Conservation (phyloP, 2,113 vertebrate species). For the Leptodactylus fuscus region DNA sequence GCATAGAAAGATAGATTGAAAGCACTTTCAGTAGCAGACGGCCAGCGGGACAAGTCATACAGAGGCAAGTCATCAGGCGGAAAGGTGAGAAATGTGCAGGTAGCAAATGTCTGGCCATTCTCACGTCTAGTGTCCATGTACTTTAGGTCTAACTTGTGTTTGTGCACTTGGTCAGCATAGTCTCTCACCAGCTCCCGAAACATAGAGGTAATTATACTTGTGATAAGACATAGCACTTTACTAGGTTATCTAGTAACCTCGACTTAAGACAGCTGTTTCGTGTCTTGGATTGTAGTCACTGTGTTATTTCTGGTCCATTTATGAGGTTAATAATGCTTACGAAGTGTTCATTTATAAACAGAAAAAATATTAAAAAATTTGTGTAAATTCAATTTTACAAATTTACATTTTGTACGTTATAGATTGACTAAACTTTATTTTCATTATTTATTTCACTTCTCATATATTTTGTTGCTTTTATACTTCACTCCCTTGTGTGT, state of each 20-base stretch:
- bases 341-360: background rate
- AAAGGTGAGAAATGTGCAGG: slow-evolving; percentile 34
- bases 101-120: background rate
- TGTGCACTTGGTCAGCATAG: background rate
- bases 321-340: background rate
- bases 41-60: slow-evolving; percentile 16
- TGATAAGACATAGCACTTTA: background rate
- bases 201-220: background rate
- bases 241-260: background rate
- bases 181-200: background rate
- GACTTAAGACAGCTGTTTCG: background rate
- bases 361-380: background rate
- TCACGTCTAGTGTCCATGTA: background rate
- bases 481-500: too few species aligned
- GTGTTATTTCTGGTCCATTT: background rate
- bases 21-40: slow-evolving; percentile 47
- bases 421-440: too few species aligned
- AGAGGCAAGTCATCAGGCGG: slow-evolving; percentile 30
- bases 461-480: too few species aligned
- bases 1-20: slow-evolving; percentile 48
- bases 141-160: background rate
- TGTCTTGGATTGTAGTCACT: too few species aligned
- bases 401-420: too few species aligned
- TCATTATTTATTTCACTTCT: too few species aligned
- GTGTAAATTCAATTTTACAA: background rate